Percentiles rank a stretch among this genome's conserved stretches.
phyloP scores from a whole-genome alignment of 2,888 invertebrate genomes.

The Gymnocheta viridis region DNA sequence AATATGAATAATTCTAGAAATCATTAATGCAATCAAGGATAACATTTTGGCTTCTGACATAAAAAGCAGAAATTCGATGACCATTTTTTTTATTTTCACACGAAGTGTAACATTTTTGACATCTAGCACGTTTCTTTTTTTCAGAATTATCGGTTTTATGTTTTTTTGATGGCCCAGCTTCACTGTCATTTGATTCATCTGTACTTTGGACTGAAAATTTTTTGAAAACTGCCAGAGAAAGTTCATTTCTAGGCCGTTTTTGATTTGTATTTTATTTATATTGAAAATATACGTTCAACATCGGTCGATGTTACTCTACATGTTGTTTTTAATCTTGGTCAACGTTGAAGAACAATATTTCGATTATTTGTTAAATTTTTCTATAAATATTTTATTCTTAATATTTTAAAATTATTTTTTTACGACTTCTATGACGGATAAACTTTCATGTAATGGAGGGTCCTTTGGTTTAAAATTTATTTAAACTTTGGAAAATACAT shows the following conservation, averaged over 20 bases:
- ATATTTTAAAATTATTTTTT: no score
- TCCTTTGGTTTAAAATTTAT: no score
- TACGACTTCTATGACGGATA: no score
- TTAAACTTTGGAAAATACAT: no score
- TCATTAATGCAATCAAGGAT: not conserved
- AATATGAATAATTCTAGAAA: not conserved
- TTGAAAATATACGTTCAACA: no score
- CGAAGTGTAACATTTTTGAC: not conserved
- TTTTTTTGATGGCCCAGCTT: constrained; percentile 7
- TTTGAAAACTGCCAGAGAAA: not conserved
- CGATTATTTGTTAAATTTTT: no score
- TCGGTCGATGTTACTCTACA: no score
- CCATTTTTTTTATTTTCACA: constrained; percentile 4
- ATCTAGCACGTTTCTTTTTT: constrained; percentile 2
- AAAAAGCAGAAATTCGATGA: not conserved
- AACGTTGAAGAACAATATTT: no score
- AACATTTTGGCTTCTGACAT: not conserved
- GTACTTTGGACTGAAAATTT: not conserved
- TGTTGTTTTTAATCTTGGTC: no score
- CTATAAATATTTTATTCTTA: no score
- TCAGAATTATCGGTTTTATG: not conserved
- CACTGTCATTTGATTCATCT: not conserved
- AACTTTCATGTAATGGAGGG: no score
- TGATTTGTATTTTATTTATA: no score
- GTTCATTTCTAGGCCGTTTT: constrained; percentile 18